Conservation (phyloP, 2,797 vertebrate genomes). For the Propithecus deckenii region DNA sequence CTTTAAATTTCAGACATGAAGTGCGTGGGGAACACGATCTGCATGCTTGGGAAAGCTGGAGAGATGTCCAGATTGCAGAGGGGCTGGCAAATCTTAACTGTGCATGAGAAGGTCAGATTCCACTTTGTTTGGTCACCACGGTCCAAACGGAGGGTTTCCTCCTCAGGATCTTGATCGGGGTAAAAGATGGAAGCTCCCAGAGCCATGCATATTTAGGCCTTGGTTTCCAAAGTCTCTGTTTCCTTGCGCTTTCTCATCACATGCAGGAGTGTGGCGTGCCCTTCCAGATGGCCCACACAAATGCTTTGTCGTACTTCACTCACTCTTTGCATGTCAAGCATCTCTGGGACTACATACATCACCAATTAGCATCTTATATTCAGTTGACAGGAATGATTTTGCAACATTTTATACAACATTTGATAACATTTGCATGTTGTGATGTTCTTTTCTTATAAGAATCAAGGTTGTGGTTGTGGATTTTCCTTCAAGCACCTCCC, state of each 20-base stretch:
- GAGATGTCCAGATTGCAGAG: background rate
- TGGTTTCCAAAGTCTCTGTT: constrained; percentile 83
- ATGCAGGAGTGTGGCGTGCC: constrained; percentile 78
- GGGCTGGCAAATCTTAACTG: rapidly evolving
- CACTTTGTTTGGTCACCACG: background rate
- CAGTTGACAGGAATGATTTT: constrained; percentile 83
- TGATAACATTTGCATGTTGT: constrained; percentile 80
- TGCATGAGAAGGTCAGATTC: background rate
- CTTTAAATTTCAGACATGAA: background rate
- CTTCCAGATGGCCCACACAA: constrained; percentile 89
- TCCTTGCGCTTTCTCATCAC: constrained; percentile 85
- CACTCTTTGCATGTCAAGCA: constrained; percentile 89
- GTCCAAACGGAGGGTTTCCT: background rate
- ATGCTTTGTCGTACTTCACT: constrained; percentile 86
- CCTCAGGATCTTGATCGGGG: constrained; percentile 29
- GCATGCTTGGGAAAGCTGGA: background rate
- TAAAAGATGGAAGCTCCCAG: constrained; percentile 72
- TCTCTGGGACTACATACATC: constrained; percentile 87
- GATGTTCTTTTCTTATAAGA: constrained; percentile 63
- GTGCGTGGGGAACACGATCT: background rate
- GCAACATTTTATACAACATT: constrained; percentile 80
- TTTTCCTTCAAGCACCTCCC: background rate
- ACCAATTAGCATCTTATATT: constrained; percentile 87
- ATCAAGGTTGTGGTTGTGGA: background rate
- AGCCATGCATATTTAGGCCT: constrained; percentile 84